These are phyloP conservation scores for Acipenser oxyrinchus DNA, from an alignment of 2,797 vertebrate genomes.

Conservation along the genomic window DNA sequence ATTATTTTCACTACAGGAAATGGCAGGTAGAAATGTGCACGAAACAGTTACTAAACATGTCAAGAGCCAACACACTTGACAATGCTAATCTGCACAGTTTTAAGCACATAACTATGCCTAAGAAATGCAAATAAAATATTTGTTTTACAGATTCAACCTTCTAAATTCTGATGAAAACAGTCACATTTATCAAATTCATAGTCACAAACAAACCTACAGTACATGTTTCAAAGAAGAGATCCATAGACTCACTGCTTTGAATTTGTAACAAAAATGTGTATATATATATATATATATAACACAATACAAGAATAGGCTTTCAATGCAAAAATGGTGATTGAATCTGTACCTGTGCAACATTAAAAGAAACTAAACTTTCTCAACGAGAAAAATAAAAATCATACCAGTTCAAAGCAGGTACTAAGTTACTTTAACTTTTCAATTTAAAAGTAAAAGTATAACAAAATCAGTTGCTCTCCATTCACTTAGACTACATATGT, in stretches of 20 bases:
- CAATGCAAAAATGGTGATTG: background rate
- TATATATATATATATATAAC: no score
- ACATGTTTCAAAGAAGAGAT: background rate
- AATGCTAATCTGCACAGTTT: background rate
- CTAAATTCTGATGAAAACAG: background rate
- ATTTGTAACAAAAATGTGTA: background rate
- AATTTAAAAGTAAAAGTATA: background rate
- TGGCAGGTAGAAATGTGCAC: background rate
- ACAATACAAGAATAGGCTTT: background rate
- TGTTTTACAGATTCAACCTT: background rate
- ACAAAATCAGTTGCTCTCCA: background rate
- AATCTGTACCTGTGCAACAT: background rate
- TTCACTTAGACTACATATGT: no score
- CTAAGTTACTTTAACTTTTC: background rate
- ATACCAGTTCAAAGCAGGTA: background rate
- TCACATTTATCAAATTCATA: background rate
- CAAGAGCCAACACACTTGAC: background rate
- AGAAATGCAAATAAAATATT: background rate
- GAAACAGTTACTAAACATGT: slow-evolving; percentile 1
- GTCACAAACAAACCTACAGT: background rate
- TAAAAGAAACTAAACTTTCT: background rate
- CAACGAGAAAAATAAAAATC: background rate
- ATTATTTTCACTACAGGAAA: background rate
- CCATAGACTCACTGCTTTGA: background rate
- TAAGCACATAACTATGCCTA: background rate